Percentiles rank a stretch among this genome's conserved stretches.
phyloP scores from a whole-genome alignment of 2,113 vertebrate genomes.

The Chiloscyllium plagiosum region DNA sequence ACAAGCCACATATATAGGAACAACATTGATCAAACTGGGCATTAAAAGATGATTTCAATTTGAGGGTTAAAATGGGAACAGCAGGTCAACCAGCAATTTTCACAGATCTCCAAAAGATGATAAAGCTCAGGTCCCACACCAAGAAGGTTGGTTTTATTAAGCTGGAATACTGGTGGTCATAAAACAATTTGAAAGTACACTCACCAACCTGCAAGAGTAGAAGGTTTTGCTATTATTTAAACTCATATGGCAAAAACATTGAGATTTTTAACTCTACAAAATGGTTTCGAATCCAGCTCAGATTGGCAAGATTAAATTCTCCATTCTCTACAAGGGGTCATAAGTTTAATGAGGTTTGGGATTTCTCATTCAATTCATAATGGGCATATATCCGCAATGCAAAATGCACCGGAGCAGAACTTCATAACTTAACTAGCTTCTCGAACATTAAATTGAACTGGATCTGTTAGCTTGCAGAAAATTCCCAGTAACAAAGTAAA shows the following conservation, averaged over 20 bases:
- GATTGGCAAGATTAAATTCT: neutral
- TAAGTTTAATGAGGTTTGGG: neutral
- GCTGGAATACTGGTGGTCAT: neutral
- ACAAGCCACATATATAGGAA: neutral
- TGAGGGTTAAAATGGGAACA: neutral
- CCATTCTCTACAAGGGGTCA: neutral
- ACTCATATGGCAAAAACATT: neutral
- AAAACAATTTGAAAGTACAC: neutral
- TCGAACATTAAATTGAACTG: neutral
- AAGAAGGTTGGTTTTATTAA: neutral
- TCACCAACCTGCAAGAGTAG: neutral
- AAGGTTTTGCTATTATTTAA: neutral
- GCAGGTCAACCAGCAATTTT: neutral
- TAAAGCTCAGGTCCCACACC: neutral
- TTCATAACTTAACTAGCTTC: neutral
- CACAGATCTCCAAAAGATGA: neutral
- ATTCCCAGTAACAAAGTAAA: neutral
- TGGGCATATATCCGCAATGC: neutral
- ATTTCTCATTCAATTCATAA: neutral
- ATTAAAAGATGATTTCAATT: neutral
- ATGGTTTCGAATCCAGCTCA: neutral
- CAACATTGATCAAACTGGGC: neutral
- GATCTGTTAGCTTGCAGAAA: neutral
- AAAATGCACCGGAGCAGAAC: neutral
- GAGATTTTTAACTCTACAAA: neutral